A percentile compares a stretch with the other conserved stretches of the same genome.
Conservation (phyloP, 2,888 invertebrate genomes). For the Amphimallon solstitiale region DNA sequence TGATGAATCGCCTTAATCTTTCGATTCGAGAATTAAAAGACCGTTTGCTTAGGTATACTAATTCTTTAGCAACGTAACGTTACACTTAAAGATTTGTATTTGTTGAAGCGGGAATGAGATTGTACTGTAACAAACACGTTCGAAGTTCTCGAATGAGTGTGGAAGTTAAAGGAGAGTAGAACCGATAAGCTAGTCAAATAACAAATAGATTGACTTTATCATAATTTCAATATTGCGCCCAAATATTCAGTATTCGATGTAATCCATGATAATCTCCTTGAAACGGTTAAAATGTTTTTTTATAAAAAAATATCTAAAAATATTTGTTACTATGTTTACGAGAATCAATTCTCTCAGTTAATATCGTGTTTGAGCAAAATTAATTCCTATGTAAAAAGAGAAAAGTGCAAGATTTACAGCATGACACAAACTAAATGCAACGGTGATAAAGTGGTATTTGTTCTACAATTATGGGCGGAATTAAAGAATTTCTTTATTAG, state of each 20-base stretch:
- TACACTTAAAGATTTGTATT: slow-evolving; percentile 1
- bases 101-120: background rate
- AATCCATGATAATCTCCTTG: background rate
- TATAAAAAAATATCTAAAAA: no score
- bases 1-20: slow-evolving; percentile 9
- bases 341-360: no score
- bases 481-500: no score
- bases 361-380: no score
- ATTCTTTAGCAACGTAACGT: slow-evolving; percentile 19
- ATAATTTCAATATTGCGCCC: slow-evolving; percentile 33
- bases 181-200: slow-evolving; percentile 27
- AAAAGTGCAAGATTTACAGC: no score
- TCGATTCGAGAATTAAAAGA: background rate
- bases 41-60: slow-evolving; percentile 10
- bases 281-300: background rate
- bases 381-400: no score
- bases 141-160: slow-evolving; percentile 3
- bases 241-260: slow-evolving; percentile 11
- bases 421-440: no score
- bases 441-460: no score
- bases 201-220: slow-evolving; percentile 29
- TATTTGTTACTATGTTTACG: background rate
- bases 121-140: slow-evolving; percentile 2
- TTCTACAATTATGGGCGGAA: no score
- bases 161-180: slow-evolving; percentile 1